Conservation (phyloP, 2,113 vertebrate genomes). For the Atrichornis clamosus region DNA sequence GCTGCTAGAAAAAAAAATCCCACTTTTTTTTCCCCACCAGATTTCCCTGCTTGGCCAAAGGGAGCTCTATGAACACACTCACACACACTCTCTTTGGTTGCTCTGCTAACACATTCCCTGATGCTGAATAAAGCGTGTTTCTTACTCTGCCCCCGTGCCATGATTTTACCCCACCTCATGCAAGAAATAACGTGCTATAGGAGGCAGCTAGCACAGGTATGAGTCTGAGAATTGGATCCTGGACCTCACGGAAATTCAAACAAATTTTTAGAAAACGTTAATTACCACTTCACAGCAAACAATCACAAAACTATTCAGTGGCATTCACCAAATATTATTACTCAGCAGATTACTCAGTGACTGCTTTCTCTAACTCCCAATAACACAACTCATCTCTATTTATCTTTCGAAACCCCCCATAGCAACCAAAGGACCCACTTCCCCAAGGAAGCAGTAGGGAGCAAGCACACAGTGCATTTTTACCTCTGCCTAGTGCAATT, state of each 20-base stretch:
- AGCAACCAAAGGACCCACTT: background rate
- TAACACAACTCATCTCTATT: background rate
- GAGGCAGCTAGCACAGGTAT: background rate
- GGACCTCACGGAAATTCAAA: background rate
- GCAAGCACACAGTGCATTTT: background rate
- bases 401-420: background rate
- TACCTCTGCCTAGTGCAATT: background rate
- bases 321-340: background rate
- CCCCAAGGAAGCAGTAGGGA: background rate
- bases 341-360: background rate
- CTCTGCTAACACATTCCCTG: background rate
- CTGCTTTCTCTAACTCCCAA: background rate
- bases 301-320: background rate
- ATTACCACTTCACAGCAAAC: background rate
- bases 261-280: background rate
- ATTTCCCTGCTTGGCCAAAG: background rate
- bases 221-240: fast-evolving
- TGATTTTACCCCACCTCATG: background rate
- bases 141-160: background rate
- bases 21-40: too few species aligned
- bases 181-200: background rate
- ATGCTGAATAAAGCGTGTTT: fast-evolving
- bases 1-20: background rate
- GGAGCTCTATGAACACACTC: background rate
- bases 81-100: background rate